phyloP scores from a whole-genome alignment of 2,797 vertebrate genomes.

The Sandelia bainsii region DNA sequence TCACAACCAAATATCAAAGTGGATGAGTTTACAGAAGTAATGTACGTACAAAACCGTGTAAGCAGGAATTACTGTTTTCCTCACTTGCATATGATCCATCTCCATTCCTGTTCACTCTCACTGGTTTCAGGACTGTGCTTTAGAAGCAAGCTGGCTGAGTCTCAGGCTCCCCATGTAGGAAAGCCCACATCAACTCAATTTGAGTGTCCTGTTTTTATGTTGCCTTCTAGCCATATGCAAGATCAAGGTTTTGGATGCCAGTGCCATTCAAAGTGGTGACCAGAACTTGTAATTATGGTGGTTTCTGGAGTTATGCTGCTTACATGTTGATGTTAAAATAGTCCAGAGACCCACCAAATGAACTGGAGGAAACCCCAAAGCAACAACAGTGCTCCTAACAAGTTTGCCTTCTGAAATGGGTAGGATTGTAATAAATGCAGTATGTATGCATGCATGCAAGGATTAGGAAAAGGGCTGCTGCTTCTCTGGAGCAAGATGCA shows the following conservation, averaged over 20 bases:
- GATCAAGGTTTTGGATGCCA: conserved; percentile 69
- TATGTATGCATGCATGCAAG: conserved; percentile 12
- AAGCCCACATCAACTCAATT: conserved; percentile 78
- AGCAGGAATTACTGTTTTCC: conserved; percentile 50
- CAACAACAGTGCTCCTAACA: conserved; percentile 55
- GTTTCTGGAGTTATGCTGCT: conserved; percentile 64
- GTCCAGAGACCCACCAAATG: conserved; percentile 28
- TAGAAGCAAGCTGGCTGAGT: conserved; percentile 38
- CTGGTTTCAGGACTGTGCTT: conserved; percentile 51
- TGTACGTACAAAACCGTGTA: conserved; percentile 21
- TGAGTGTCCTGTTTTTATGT: conserved; percentile 70
- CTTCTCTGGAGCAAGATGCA: background rate
- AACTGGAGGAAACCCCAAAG: conserved; percentile 67
- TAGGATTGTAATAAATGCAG: conserved; percentile 47
- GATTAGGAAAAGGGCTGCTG: conserved; percentile 3
- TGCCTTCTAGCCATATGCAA: conserved; percentile 44
- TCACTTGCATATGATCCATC: conserved; percentile 45
- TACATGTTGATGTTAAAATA: conserved; percentile 66
- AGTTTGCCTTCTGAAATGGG: conserved; percentile 51
- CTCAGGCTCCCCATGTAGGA: conserved; percentile 54
- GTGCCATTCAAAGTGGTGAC: conserved; percentile 58
- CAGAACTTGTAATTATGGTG: conserved; percentile 75
- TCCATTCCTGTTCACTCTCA: conserved; percentile 26
- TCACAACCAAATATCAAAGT: conserved; percentile 35
- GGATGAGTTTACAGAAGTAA: conserved; percentile 34